phyloP scores from a whole-genome alignment of 2,113 vertebrate genomes.

The Octodon degus region DNA sequence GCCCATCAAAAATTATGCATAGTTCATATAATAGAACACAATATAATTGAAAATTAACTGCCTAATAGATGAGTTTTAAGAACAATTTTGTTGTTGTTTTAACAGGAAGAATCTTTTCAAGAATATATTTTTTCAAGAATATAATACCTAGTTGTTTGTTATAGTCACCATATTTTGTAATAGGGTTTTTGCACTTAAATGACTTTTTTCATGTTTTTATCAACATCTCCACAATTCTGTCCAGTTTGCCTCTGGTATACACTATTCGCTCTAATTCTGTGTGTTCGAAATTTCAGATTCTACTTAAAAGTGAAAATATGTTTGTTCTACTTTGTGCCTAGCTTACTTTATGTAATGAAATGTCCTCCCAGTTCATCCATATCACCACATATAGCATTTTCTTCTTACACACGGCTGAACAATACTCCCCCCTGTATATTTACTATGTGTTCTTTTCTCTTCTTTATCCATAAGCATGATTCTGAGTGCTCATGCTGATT shows the following conservation, averaged over 20 bases:
- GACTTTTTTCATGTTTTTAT: neutral
- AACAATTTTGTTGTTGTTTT: neutral
- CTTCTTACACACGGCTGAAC: neutral
- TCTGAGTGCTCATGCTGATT: too few species aligned
- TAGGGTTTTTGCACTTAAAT: neutral
- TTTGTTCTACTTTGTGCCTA: neutral
- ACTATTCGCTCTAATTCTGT: neutral
- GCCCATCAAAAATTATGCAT: neutral
- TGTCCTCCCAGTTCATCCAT: neutral
- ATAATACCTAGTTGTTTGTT: neutral
- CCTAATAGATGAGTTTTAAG: neutral
- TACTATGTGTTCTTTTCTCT: neutral
- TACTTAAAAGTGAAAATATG: neutral
- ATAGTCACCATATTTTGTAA: neutral
- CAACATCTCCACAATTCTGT: too few species aligned
- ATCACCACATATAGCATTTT: neutral
- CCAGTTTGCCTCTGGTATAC: accelerated
- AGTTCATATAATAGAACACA: neutral
- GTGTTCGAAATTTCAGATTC: neutral
- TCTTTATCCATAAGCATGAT: neutral
- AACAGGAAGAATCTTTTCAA: neutral
- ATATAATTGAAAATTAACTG: neutral
- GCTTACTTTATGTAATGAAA: neutral
- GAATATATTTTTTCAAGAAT: neutral
- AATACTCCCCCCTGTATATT: neutral